phyloP scores from a whole-genome alignment of 1,140 invertebrate species.

The Ceratosolen fusciceps region DNA sequence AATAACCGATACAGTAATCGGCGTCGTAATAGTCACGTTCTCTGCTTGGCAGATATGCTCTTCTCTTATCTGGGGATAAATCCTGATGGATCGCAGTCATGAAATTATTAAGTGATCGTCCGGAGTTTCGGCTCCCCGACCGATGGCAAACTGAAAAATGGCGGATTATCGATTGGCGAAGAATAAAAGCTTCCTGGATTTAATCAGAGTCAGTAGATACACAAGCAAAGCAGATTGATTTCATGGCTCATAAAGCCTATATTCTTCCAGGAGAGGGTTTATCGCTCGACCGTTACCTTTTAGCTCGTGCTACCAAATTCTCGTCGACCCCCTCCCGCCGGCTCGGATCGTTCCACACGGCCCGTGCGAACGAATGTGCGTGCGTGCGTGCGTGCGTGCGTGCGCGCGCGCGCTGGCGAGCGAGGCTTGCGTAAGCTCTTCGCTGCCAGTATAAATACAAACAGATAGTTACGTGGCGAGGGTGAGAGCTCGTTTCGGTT shows the following conservation, averaged over 20 bases:
- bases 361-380: not conserved
- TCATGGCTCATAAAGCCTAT: constrained; percentile 38
- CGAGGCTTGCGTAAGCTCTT: too few relatives aligned
- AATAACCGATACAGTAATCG: too few relatives aligned
- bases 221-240: constrained; percentile 24
- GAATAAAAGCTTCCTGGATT: not conserved
- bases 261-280: not conserved
- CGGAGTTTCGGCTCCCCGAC: not conserved
- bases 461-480: too few relatives aligned
- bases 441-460: too few relatives aligned
- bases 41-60: too few relatives aligned
- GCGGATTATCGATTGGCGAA: not conserved
- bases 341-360: not conserved
- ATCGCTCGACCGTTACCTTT: not conserved
- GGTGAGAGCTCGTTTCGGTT: too few relatives aligned
- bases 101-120: not conserved
- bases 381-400: not conserved
- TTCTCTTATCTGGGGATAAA: too few relatives aligned
- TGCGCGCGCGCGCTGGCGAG: not conserved
- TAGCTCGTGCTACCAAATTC: not conserved
- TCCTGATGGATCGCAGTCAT: too few relatives aligned
- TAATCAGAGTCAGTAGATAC: not conserved
- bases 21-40: too few relatives aligned
- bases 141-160: not conserved
- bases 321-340: not conserved